phyloP scores from a whole-genome alignment of 1,140 invertebrate genomes.

The Papilio machaon region DNA sequence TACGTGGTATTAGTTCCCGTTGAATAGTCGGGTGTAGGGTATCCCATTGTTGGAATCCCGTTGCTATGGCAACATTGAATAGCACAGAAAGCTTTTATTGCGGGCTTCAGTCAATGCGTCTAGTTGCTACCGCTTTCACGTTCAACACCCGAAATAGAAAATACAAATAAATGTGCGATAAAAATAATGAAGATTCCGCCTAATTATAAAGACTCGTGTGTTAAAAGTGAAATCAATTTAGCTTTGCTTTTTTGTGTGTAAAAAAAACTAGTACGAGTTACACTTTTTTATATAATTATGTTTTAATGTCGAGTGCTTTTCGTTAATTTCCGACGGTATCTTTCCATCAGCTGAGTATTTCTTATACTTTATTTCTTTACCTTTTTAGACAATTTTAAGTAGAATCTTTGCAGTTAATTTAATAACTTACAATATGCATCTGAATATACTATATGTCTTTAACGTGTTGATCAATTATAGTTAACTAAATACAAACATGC shows the following conservation, averaged over 20 bases:
- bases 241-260: conserved; percentile 14
- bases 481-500: neutral
- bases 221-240: conserved; percentile 43
- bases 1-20: conserved; percentile 11
- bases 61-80: conserved; percentile 76
- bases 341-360: neutral
- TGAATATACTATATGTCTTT: too few relatives aligned
- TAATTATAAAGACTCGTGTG: conserved; percentile 43
- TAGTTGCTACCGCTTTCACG: conserved; percentile 23
- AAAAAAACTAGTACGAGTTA: conserved; percentile 30
- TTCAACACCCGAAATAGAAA: conserved; percentile 32
- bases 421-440: too few relatives aligned
- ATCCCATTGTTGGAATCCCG: conserved; percentile 61
- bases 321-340: neutral
- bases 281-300: conserved; percentile 7
- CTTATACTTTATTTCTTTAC: neutral
- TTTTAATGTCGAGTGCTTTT: neutral
- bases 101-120: conserved; percentile 42
- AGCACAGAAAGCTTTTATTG: conserved; percentile 42
- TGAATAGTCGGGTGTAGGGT: conserved; percentile 31
- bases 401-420: neutral
- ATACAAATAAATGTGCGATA: conserved; percentile 47
- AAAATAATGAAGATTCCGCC: conserved; percentile 41
- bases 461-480: too few relatives aligned
- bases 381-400: neutral